Evolutionary conservation across 1,140 invertebrate species (phyloP), one percentile per base, ranked within the genome.

Genomic region (Drosophila setifemur): DNA sequence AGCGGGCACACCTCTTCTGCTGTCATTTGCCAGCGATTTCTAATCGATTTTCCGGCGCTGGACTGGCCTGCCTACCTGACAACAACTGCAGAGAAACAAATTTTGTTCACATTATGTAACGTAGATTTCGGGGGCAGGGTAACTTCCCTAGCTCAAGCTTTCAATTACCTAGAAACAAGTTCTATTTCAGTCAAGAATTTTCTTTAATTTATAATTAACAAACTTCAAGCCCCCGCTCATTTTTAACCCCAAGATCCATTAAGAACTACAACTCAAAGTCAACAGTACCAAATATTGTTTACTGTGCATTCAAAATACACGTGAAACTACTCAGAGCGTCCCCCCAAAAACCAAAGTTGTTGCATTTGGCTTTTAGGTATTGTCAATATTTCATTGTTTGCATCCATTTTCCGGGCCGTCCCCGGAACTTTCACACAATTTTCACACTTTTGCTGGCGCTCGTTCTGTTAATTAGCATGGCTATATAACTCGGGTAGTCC

Each of bases 21-120:
- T 86, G 81, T 83, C 79, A 83, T 83, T 85, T 83, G 74, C 74
- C 81, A 85, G 67, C 74, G 79, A 79, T 83, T 83, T 83, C 79
- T 83, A 83, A 83, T 83, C 81, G 79, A 83, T 83, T 83, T 83
- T 83, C 81, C 77, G 58, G 44, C 66, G 67, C 73, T 66, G 64
- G 43, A 37, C 43, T 40, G 39, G 55, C n/a, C 23, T 40, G 44
- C 40, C 47, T 44, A n/a, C 35, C 44, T 11, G 18, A 37, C 43
- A 49, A 23, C 16, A 29, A 23, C 31, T 5, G 31, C 12, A 6
- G 8, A n/a, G n/a, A n/a, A n/a, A n/a, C n/a, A n/a, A n/a, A n/a
- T n/a, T n/a, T n/a, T n/a, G n/a, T n/a, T n/a, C n/a, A n/a, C n/a
- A n/a, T n/a, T n/a, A n/a, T n/a, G n/a, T n/a, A n/a, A n/a, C n/a